Conservation (phyloP, 2,797 vertebrate species). For the Urophycis tenuis region DNA sequence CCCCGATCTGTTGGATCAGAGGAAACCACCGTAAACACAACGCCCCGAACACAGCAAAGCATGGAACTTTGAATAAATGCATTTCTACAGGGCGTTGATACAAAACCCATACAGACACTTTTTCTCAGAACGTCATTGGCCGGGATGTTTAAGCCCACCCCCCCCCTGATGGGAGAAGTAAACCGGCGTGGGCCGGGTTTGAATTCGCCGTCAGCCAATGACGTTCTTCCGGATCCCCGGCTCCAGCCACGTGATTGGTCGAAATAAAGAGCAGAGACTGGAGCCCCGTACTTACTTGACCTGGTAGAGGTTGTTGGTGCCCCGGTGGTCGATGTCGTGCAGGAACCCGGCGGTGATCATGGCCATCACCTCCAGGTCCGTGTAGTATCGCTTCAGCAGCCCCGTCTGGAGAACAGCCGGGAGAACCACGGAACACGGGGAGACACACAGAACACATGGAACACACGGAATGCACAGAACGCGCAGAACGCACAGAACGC, state of each 20-base stretch:
- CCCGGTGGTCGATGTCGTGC: conserved; percentile 80
- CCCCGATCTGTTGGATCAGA: conserved; percentile 61
- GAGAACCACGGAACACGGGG: background rate
- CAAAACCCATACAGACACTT: too few species aligned
- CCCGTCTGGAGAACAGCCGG: conserved; percentile 67
- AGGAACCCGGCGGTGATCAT: conserved; percentile 80
- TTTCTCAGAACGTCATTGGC: too few species aligned
- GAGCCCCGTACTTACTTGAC: conserved; percentile 73
- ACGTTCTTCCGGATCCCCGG: too few species aligned
- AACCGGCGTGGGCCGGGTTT: too few species aligned
- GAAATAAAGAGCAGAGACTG: too few species aligned
- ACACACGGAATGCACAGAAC: background rate
- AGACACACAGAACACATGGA: background rate
- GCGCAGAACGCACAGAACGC: background rate
- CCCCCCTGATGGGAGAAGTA: too few species aligned
- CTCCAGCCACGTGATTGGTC: too few species aligned
- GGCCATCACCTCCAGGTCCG: conserved; percentile 78
- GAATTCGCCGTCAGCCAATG: too few species aligned
- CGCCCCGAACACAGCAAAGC: background rate
- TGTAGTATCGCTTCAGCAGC: conserved; percentile 74
- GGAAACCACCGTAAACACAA: background rate
- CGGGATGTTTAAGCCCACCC: too few species aligned
- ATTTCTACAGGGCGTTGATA: too few species aligned
- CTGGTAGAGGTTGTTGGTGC: conserved; percentile 80
- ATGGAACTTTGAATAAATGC: too few species aligned